These are phyloP conservation scores for Aphelenchoides avenae DNA, from an alignment of 1,140 invertebrate genomes.

Conservation along the genomic window DNA sequence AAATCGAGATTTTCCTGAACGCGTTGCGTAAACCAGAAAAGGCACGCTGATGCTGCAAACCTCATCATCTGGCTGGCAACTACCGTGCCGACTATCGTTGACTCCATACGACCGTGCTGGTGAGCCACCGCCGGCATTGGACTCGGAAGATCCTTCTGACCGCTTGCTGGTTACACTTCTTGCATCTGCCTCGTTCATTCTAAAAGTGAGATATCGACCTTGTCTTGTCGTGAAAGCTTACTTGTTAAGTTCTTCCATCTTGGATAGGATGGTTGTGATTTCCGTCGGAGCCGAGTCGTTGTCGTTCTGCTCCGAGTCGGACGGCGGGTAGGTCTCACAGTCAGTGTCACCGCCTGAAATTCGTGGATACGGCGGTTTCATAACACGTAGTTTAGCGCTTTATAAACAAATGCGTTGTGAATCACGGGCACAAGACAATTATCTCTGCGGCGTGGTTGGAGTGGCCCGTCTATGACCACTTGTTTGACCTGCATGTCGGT, in stretches of 20 bases:
- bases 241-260: conserved; percentile 58
- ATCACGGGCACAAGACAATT: too few relatives aligned
- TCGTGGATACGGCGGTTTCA: neutral
- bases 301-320: conserved; percentile 32
- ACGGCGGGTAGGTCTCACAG: conserved; percentile 49
- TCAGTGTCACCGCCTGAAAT: conserved; percentile 46
- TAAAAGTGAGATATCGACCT: conserved; percentile 15
- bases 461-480: too few relatives aligned
- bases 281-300: conserved; percentile 24
- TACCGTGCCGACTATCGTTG: neutral
- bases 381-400: too few relatives aligned
- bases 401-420: too few relatives aligned
- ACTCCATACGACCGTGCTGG: conserved; percentile 1
- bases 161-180: conserved; percentile 53
- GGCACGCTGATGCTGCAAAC: conserved; percentile 7
- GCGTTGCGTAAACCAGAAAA: conserved; percentile 10
- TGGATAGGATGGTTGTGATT: conserved; percentile 41
- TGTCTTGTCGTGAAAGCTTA: conserved; percentile 14
- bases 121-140: conserved; percentile 7
- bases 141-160: conserved; percentile 43
- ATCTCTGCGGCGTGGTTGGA: too few relatives aligned
- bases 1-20: conserved; percentile 48
- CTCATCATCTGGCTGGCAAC: neutral
- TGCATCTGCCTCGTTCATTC: conserved; percentile 51
- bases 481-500: too few relatives aligned